phyloP scores from a whole-genome alignment of 2,797 vertebrate genomes.

The Chaetophractus vellerosus region DNA sequence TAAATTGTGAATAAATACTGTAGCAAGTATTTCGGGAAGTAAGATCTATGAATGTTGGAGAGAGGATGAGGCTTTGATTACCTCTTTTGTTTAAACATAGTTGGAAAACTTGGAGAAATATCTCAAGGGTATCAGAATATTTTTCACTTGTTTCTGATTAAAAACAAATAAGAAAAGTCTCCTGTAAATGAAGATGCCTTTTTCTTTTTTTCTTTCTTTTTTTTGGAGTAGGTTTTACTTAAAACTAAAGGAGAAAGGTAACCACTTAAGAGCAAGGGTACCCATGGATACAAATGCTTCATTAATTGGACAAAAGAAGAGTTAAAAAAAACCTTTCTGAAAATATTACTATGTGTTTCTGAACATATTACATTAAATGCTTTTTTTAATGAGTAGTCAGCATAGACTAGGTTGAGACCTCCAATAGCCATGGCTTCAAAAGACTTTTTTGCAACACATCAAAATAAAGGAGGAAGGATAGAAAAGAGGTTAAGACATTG shows the following conservation, averaged over 20 bases:
- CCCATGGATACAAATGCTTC: slow-evolving; percentile 68
- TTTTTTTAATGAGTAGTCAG: slow-evolving; percentile 53
- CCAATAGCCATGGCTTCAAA: not conserved
- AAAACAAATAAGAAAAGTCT: slow-evolving; percentile 61
- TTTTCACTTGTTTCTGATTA: slow-evolving; percentile 76
- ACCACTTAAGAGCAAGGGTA: slow-evolving; percentile 68
- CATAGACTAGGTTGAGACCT: not conserved
- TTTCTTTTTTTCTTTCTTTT: too few species aligned
- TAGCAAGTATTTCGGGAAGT: not conserved
- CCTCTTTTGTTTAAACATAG: slow-evolving; percentile 21
- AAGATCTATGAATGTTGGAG: not conserved
- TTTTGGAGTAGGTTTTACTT: slow-evolving; percentile 74
- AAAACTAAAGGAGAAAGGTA: slow-evolving; percentile 76
- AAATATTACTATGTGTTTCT: slow-evolving; percentile 45
- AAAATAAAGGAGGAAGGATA: not conserved
- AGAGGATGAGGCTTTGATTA: not conserved
- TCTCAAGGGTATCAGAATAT: not conserved
- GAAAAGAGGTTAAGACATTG: not conserved
- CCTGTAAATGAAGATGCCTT: slow-evolving; percentile 64
- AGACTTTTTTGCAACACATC: not conserved
- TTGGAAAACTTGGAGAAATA: not conserved
- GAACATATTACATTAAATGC: slow-evolving; percentile 39
- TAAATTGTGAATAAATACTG: not conserved
- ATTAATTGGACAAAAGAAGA: slow-evolving; percentile 73
- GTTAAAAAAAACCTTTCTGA: slow-evolving; percentile 46